Percentiles rank a stretch among this genome's conserved stretches.
Evolutionary conservation across 1,140 invertebrate species (phyloP).

Genomic region (Magallana gigas): DNA sequence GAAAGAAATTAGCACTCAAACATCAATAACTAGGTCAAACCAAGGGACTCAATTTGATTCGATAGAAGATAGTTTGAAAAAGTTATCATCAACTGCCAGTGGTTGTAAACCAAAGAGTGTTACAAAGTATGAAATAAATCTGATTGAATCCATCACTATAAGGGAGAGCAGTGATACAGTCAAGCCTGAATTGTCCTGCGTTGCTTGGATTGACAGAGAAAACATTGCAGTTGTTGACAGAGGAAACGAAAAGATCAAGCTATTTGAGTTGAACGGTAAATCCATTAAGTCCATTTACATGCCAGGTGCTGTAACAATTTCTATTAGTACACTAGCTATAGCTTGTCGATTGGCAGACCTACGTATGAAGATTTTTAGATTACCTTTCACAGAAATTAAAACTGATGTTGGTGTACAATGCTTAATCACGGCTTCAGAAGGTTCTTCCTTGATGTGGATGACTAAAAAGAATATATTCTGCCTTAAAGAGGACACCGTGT

Average conservation of each 20-base stretch:
- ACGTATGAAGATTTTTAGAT: background rate
- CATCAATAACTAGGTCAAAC: too few relatives aligned
- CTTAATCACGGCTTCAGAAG: background rate
- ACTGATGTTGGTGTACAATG: background rate
- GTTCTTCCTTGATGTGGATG: background rate
- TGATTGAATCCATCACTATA: background rate
- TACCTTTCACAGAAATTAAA: background rate
- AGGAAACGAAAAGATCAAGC: slow-evolving; percentile 4
- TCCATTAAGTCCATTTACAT: background rate
- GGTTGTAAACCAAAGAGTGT: background rate
- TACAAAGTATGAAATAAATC: background rate
- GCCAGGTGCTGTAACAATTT: background rate
- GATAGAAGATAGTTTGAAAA: too few relatives aligned
- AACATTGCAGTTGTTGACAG: slow-evolving; percentile 2
- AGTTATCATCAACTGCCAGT: too few relatives aligned
- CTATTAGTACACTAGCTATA: background rate
- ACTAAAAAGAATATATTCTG: background rate
- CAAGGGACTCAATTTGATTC: too few relatives aligned
- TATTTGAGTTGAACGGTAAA: background rate
- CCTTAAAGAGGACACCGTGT: background rate
- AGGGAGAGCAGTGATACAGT: background rate
- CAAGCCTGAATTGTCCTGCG: background rate
- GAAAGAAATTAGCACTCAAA: too few relatives aligned
- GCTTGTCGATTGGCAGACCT: background rate
- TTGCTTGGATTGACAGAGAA: background rate